Base-by-base conservation (phyloP, 2,113 vertebrate genomes). In the Vanacampus margaritifer region DNA sequence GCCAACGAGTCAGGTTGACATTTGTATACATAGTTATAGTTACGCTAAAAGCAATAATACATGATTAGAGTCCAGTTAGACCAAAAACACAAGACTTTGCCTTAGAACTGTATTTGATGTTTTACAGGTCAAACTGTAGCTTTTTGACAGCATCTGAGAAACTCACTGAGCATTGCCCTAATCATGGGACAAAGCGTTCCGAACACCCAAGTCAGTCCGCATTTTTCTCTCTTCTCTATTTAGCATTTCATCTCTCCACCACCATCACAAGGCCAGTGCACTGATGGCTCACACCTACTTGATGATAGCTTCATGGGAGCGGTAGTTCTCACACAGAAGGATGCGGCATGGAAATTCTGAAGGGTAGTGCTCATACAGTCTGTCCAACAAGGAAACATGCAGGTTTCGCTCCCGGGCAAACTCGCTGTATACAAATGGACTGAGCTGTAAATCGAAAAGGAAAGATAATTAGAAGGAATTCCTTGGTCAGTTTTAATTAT, bases 281-380 rank as follows among this genome's bases (percentile, higher is more conserved):
- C 39, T 84, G 79, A 89, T 81, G 87, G 88, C 81, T 90, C 91
- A 94, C 92, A 96, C 96, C 91, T 95, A 98, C 97, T 96, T 99
- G 95, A 99, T 98, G 93, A 99, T 98, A 87, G 96, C 97, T 93
- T 98, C 97, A 86, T 99, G 97, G 79, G 97, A 99, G 88, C 97
- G 96, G 92, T 99, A 99, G 92, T 99, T 99, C 88, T 99, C 97
- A 68, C 97, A 99, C n/a, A 99, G 93, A 85, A 99, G 94, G 87
- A 99, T 98, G 85, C 97, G 91, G 74, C 97, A 99, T 0, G 97
- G 97, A 83, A 95, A 98, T 64, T 98, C 97, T 1, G 93, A 86
- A 26, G 97, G 97, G 86, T 98, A 99, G 87, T 98, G 97, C 91
- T 99, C 97, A 63, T 98, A 99, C 65, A 99, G 94, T 10, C 97